Conservation (phyloP, 2,888 invertebrate species). For the Rhagophthalmus giganteus region DNA sequence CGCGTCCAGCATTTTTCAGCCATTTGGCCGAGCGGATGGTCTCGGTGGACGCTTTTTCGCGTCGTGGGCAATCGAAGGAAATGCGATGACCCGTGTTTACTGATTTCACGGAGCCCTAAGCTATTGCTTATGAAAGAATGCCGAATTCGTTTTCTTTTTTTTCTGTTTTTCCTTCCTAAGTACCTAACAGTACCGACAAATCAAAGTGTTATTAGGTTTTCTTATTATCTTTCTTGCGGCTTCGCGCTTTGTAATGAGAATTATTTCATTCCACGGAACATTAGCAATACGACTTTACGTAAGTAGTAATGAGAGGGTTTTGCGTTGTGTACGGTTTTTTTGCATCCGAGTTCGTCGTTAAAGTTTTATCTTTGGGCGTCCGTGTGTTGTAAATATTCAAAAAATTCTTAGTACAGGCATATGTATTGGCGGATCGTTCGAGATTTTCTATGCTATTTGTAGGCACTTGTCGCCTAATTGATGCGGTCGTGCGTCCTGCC, state of each 20-base stretch:
- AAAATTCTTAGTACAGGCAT: too few species aligned
- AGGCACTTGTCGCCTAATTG: too few species aligned
- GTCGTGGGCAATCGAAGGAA: conserved; percentile 9
- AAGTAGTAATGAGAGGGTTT: too few species aligned
- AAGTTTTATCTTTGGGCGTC: too few species aligned
- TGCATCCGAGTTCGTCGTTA: too few species aligned
- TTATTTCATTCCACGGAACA: conserved; percentile 6
- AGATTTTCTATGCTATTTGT: too few species aligned
- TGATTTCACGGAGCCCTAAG: conserved; percentile 21
- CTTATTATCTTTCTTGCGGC: conserved; percentile 13
- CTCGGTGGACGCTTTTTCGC: conserved; percentile 12
- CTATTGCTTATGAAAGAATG: conserved; percentile 12
- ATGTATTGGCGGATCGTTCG: too few species aligned
- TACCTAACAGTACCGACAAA: conserved; percentile 14
- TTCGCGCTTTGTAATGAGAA: conserved; percentile 9
- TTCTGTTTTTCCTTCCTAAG: conserved; percentile 18
- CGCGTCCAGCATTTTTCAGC: conserved; percentile 4
- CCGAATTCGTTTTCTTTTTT: conserved; percentile 11
- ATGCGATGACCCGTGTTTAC: conserved; percentile 17
- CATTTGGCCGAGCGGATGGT: conserved; percentile 1
- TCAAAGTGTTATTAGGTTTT: conserved; percentile 15
- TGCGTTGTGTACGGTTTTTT: too few species aligned
- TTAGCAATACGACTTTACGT: conserved; percentile 7
- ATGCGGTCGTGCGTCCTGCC: too few species aligned
- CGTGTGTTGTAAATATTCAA: too few species aligned